Conservation (phyloP, 2,113 vertebrate species). For the Nothocercus julius region DNA sequence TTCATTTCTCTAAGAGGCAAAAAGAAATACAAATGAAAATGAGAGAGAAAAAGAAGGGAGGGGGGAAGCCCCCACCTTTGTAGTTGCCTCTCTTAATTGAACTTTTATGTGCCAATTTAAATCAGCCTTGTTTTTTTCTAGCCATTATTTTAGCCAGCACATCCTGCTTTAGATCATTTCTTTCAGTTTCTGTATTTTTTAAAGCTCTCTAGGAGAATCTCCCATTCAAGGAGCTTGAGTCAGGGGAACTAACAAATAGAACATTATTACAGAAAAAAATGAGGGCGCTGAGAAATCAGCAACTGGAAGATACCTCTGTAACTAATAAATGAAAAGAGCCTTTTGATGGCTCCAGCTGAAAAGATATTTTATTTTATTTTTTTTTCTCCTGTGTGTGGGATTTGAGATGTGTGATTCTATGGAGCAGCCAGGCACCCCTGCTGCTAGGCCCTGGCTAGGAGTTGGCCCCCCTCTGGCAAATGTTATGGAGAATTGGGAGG, state of each 20-base stretch:
- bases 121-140: constrained; percentile 24
- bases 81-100: constrained; percentile 51
- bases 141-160: constrained; percentile 49
- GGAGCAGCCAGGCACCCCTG: constrained; percentile 88
- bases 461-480: constrained; percentile 94
- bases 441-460: constrained; percentile 91
- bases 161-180: constrained; percentile 45
- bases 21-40: constrained; percentile 17
- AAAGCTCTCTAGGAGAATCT: constrained; percentile 7
- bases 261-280: constrained; percentile 61
- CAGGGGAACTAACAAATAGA: constrained; percentile 61
- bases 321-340: constrained; percentile 93
- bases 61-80: not conserved
- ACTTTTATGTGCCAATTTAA: constrained; percentile 56
- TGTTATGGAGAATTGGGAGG: constrained; percentile 98
- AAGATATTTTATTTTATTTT: constrained; percentile 97
- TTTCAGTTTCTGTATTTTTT: constrained; percentile 43
- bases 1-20: not conserved
- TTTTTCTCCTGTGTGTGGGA: constrained; percentile 91
- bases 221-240: constrained; percentile 39
- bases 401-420: constrained; percentile 92
- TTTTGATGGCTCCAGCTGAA: constrained; percentile 96
- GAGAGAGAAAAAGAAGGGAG: not conserved
- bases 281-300: constrained; percentile 84
- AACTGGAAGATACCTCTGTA: constrained; percentile 94